A percentile compares a stretch with the other conserved stretches of the same genome.
Evolutionary conservation across 2,888 invertebrate genomes (phyloP).

Genomic region (Drosophila neotestacea): DNA sequence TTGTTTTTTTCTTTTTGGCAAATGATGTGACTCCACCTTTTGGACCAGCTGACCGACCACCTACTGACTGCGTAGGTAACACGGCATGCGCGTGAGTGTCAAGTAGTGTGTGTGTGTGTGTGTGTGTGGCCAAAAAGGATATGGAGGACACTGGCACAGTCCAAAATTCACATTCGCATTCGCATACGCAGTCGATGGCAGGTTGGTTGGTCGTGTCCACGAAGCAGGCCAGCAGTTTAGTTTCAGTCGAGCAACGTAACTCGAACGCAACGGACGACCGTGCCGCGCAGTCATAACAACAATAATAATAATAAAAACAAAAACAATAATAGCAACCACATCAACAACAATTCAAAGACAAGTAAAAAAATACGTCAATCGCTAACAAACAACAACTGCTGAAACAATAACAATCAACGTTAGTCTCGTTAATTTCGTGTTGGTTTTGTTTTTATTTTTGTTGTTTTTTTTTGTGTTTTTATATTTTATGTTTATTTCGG

Average conservation of each 20-base stretch:
- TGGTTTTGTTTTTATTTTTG: neutral
- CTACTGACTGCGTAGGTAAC: conserved; percentile 1
- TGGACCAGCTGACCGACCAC: conserved; percentile 10
- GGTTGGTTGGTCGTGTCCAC: conserved; percentile 26
- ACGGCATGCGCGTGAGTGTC: conserved; percentile 53
- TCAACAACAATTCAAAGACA: conserved; percentile 20
- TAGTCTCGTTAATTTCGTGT: conserved; percentile 1
- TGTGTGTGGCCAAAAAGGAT: too few relatives aligned
- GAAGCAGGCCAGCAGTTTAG: conserved; percentile 61
- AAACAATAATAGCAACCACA: conserved; percentile 31
- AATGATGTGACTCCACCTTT: conserved; percentile 15
- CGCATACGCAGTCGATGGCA: conserved; percentile 12
- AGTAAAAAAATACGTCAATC: conserved; percentile 21
- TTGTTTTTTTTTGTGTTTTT: too few relatives aligned
- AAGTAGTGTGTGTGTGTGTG: conserved; percentile 13
- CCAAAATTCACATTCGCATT: conserved; percentile 31
- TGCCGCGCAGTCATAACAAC: conserved; percentile 30
- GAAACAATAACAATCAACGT: conserved; percentile 3
- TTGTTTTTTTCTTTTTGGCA: neutral
- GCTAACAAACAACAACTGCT: neutral
- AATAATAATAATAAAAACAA: conserved; percentile 40
- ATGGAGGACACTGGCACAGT: neutral
- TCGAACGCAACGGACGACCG: conserved; percentile 76
- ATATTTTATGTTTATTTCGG: neutral
- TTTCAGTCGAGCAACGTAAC: conserved; percentile 83